Percentiles rank a stretch among this genome's conserved stretches.
Evolutionary conservation across 92 coral and sea anemone species (phyloP).

Genomic region (Anthopleura xanthogrammica): DNA sequence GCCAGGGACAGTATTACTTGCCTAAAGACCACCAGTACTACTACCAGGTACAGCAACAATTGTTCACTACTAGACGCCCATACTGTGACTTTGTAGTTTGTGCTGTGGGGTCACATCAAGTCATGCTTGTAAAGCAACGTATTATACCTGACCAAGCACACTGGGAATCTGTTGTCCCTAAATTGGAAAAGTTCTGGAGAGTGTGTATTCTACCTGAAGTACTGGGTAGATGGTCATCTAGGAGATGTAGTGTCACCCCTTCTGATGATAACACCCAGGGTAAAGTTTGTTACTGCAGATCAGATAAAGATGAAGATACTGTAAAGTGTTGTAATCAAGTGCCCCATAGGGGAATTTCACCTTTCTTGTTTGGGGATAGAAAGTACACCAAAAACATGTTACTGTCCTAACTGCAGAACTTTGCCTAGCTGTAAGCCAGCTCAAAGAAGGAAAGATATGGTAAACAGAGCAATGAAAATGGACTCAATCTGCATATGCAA

Average conservation of each 20-base stretch:
- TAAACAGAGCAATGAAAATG: no score
- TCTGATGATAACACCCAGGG: background rate
- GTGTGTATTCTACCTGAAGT: conserved; percentile 19
- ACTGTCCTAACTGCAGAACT: conserved; percentile 9
- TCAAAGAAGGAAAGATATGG: no score
- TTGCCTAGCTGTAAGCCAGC: background rate
- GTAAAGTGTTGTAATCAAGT: conserved; percentile 14
- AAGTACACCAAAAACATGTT: conserved; percentile 24
- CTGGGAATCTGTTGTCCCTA: conserved; percentile 25
- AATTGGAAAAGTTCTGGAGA: conserved; percentile 2
- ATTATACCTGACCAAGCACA: conserved; percentile 36
- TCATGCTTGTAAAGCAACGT: conserved; percentile 31
- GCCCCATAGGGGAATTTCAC: conserved; percentile 24
- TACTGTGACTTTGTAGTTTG: conserved; percentile 38
- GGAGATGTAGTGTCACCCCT: conserved; percentile 8
- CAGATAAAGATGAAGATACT: conserved; percentile 16
- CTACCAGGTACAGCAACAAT: conserved; percentile 38
- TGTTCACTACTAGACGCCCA: conserved; percentile 12
- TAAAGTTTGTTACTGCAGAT: conserved; percentile 10
- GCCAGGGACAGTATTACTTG: background rate
- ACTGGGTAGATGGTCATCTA: conserved; percentile 15
- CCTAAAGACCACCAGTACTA: conserved; percentile 25
- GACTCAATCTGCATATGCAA: no score
- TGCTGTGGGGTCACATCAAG: conserved; percentile 21
- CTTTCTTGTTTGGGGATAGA: conserved; percentile 14